Conservation (phyloP, 1,140 invertebrate genomes). For the Cydia fagiglandana region DNA sequence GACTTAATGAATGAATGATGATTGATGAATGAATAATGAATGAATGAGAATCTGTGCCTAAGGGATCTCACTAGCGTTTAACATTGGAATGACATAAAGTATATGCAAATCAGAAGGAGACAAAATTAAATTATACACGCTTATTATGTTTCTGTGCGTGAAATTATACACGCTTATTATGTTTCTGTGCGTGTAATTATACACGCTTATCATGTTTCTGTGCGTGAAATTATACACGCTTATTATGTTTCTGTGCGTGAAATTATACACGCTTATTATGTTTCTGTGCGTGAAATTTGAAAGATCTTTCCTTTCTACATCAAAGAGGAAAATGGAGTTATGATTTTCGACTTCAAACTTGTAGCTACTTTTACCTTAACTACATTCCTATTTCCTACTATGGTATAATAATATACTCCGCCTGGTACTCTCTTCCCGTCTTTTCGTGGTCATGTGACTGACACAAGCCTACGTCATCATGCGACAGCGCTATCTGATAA, state of each 20-base stretch:
- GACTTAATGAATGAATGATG: no score
- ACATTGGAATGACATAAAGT: background rate
- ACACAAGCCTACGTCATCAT: no score
- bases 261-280: background rate
- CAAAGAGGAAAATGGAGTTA: background rate
- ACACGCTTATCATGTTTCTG: background rate
- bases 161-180: background rate
- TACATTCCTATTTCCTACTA: no score
- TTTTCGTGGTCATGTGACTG: no score
- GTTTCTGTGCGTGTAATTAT: conserved; percentile 2
- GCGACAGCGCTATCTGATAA: no score
- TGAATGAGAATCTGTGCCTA: background rate
- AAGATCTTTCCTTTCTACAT: background rate
- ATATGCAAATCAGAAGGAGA: background rate
- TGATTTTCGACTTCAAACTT: background rate
- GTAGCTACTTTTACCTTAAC: no score
- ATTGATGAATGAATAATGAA: no score
- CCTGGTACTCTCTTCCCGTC: no score
- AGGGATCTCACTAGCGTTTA: background rate
- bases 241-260: no score
- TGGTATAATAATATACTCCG: no score
- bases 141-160: background rate
- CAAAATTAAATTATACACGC: background rate
- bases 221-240: no score
- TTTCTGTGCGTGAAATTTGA: conserved; percentile 4